phyloP scores from a whole-genome alignment of 37 sponge, comb jelly and placozoan species.

The Halichondria panicea region DNA sequence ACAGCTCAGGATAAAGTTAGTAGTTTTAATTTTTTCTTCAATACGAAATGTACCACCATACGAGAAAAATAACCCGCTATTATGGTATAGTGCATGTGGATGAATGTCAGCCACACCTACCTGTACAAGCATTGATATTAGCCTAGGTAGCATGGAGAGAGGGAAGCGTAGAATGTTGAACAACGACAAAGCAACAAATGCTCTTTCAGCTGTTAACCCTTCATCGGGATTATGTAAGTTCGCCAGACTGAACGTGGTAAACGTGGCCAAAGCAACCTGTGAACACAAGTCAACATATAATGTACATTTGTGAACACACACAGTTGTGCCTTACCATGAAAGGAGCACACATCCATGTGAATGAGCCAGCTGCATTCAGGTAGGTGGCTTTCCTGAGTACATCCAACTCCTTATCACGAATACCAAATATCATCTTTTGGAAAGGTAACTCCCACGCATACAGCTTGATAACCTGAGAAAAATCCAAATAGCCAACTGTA shows the following conservation, averaged over 20 bases:
- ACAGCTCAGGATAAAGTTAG: too few species aligned
- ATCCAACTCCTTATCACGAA: conserved; percentile 76
- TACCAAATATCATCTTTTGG: conserved; percentile 56
- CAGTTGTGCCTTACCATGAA: conserved; percentile 63
- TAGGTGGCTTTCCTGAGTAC: conserved; percentile 59
- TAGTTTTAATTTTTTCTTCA: too few species aligned
- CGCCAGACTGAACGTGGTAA: conserved; percentile 77
- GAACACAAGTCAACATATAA: background rate
- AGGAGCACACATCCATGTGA: conserved; percentile 93
- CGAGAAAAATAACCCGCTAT: background rate
- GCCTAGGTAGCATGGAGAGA: conserved; percentile 85
- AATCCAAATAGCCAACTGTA: too few species aligned
- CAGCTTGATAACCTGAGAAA: conserved; percentile 89
- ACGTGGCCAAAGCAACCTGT: conserved; percentile 93
- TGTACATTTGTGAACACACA: too few species aligned
- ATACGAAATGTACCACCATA: too few species aligned
- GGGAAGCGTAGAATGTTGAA: conserved; percentile 98
- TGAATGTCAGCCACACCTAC: conserved; percentile 14
- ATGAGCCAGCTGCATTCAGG: conserved; percentile 63
- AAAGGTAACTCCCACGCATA: conserved; percentile 96
- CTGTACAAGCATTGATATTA: conserved; percentile 79
- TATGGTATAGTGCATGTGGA: background rate
- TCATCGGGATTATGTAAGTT: conserved; percentile 39
- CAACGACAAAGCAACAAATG: conserved; percentile 94
- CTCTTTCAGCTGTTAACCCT: conserved; percentile 78